Evolutionary conservation across 2,888 invertebrate species (phyloP), one percentile per base, ranked within the genome.

Genomic region (Microdon myrmicae): DNA sequence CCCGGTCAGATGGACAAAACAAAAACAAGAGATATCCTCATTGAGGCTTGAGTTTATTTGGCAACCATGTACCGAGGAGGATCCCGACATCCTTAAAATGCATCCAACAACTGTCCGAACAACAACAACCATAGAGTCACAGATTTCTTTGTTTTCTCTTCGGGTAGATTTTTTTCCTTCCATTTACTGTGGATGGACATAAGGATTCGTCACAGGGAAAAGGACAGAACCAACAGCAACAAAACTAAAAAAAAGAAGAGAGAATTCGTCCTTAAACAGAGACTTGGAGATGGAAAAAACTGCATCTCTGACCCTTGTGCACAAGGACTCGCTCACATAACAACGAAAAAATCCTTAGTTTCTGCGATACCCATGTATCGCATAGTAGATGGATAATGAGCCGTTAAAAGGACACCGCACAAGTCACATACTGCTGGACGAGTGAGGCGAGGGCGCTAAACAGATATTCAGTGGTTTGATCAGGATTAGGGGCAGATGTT

Each of bases 1-100:
- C 44, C 49, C 47, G 45, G 44, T 59, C 45, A 59, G 47, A 64
- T 56, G 37, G 37, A 56, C 56, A 61, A 35, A 49, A 43, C 12
- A 31, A 10, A 23, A 10, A 22, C 25, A 22, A 31, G 31, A 29
- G 19, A 3, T 23, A 23, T 14, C 29, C 17, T 13, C 37, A n/a
- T 37, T 37, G 9, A 51, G 14, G 9, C 8, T 8, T 20, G 10
- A 1, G 17, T 5, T 12, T 8, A 14, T 26, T 25, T 8, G 20
- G 4, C 12, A 55, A 28, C 29, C 20, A 34, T 25, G 25, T 19
- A 31, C 19, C 13, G 22, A 48, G n/a, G 13, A 55, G 34, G 7
- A 35, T 34, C 35, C 16, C 19, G 7, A 22, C 31, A 20, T 45
- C 28, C 34, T 37, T 13, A 38, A 31, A n/a, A n/a, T 38, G 39